Evolutionary conservation across 1,140 invertebrate species (phyloP), one percentile per base, ranked within the genome.

Genomic region (Bombus haemorrhoidalis): DNA sequence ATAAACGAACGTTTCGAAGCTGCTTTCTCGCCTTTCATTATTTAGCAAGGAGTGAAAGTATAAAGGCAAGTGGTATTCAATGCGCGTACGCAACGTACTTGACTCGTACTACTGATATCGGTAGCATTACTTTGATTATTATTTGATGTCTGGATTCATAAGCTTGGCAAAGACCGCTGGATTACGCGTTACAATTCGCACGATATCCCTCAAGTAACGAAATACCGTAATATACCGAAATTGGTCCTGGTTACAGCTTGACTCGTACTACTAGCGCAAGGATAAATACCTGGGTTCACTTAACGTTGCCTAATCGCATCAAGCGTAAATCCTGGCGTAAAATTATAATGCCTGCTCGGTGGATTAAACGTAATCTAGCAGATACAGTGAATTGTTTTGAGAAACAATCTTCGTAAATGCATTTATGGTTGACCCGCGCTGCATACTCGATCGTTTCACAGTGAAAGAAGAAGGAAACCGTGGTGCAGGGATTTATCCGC

Each of bases 101-200:
- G 82, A 83, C 62, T 71, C 43, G 37, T 57, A 69, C 47, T 34
- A 82, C 81, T 75, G 41, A 6, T 13, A 37, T 22, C 25, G 10
- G 59, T 22, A 8, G 47, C 47, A 22, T 62, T n/a, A n/a, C 59
- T 62, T 62, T 22, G 59, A 62, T 62, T 13, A 28, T n/a, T 53
- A 53, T 53, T 53, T 22, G 28, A 5, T n/a, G 59, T 62, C 18
- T 32, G 2, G 5, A 66, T 15, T 66, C 13, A 32, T 1, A 18
- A 18, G 12, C 64, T 32, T 66, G 2, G n/a, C 15, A 18, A 32
- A 32, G 32, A 18, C n/a, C 6, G 13, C 18, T 25, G 25, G 15
- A 13, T 25, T 25, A 34, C 1, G 25, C 13, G 34, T 62, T 76
- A 25, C 10, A 37, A 75, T 53, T 28, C 8, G 10, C 47, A 0